Base-by-base conservation (phyloP, 2,888 invertebrate genomes). In the Pterobdella sp. region DNA sequence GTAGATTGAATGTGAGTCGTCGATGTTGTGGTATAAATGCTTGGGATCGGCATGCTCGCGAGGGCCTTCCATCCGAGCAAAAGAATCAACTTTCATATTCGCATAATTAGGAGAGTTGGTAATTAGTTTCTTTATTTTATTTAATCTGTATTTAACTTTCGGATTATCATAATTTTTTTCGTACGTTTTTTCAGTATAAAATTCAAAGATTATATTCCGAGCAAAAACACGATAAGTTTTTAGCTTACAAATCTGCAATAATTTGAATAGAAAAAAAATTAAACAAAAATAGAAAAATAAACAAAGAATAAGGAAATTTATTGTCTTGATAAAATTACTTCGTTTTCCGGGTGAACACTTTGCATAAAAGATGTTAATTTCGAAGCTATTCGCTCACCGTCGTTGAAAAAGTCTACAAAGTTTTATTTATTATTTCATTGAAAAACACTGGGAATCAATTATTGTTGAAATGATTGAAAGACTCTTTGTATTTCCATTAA, bases 341-440 rank as follows among this genome's bases (percentile, higher is more conserved):
- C 10, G 4, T 56, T 7, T 22, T 4, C n/a, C 26, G 60, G n/a
- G n/a, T 7, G 60, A 22, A n/a, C n/a, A 56, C 3, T 4, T 3
- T 56, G 4, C n/a, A 56, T 4, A 26, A 56, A 26, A 26, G 60
- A 56, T 26, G 60, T 3, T 56, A 56, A 22, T n/a, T 56, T 56
- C 10, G n/a, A 56, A 3, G 10, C 60, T 3, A 56, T 7, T 56
- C 60, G 7, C n/a, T 56, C 60, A 56, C 14, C 60, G 60, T 56
- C 26, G 60, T 7, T n/a, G 60, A 56, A 56, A n/a, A 56, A 56
- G n/a, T 56, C 60, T 56, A n/a, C n/a, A n/a, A n/a, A n/a, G n/a
- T n/a, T n/a, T n/a, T n/a, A n/a, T n/a, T n/a, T n/a, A n/a, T n/a
- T n/a, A n/a, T n/a, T n/a, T n/a, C n/a, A n/a, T n/a, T n/a, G n/a